Percentiles rank a stretch among this genome's conserved stretches.
phyloP scores from a whole-genome alignment of 2,888 invertebrate species.

The Drosophila pseudotalamancana region DNA sequence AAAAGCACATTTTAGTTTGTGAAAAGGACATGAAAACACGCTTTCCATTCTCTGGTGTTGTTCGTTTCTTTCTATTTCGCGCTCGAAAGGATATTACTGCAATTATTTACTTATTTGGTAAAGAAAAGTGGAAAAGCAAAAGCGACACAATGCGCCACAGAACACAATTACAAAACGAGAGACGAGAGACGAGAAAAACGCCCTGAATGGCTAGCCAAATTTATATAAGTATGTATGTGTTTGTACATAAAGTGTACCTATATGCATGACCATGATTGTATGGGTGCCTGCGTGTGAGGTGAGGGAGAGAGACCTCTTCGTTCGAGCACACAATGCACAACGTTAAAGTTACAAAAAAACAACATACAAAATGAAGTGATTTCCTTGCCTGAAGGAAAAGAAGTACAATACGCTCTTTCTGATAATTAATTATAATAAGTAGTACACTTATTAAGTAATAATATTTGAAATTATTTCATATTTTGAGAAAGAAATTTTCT shows the following conservation, averaged over 20 bases:
- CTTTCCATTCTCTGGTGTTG: conserved; percentile 72
- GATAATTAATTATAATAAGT: conserved; percentile 35
- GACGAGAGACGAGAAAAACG: conserved; percentile 33
- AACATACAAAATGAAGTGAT: conserved; percentile 37
- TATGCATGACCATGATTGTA: conserved; percentile 20
- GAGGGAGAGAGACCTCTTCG: conserved; percentile 6
- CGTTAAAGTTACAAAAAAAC: conserved; percentile 24
- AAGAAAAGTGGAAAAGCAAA: conserved; percentile 69
- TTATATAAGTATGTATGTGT: conserved; percentile 37
- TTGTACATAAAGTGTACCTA: conserved; percentile 31
- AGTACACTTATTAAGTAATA: conserved; percentile 11
- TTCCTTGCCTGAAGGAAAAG: conserved; percentile 17
- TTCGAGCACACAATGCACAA: conserved; percentile 46
- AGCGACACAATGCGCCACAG: conserved; percentile 55
- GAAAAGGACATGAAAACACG: conserved; percentile 78
- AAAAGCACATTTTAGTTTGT: conserved; percentile 73
- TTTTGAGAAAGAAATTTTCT: no score
- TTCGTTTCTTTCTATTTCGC: conserved; percentile 71
- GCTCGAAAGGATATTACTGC: conserved; percentile 78
- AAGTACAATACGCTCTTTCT: conserved; percentile 18
- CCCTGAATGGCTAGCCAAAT: conserved; percentile 50
- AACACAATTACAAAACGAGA: conserved; percentile 52
- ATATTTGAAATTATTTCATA: no score
- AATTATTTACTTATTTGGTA: conserved; percentile 77
- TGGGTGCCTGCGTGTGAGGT: background rate